These are phyloP conservation scores for Neolamprologus sp. DNA, from an alignment of 2,113 vertebrate species.

Conservation along the genomic window DNA sequence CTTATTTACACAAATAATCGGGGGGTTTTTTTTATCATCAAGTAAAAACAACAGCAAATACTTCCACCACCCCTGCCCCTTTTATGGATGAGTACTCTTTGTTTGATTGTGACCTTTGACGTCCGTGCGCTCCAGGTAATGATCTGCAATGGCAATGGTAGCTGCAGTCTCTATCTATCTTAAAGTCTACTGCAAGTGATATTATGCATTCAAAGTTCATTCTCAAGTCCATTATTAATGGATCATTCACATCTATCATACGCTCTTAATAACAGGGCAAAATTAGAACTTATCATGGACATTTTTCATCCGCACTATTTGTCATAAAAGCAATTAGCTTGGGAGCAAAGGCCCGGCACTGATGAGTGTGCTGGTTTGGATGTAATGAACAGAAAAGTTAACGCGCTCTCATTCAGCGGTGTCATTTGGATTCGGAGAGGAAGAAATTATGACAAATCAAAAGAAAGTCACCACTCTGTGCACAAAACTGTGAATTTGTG, in stretches of 20 bases:
- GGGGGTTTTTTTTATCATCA: neutral
- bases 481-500: neutral
- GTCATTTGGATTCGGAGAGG: neutral
- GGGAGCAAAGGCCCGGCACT: neutral
- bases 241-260: conserved; percentile 45
- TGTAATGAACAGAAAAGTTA: conserved; percentile 8
- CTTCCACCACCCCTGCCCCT: neutral
- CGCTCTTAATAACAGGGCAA: conserved; percentile 51
- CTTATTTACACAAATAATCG: neutral
- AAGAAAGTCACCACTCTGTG: neutral
- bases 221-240: conserved; percentile 49
- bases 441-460: neutral
- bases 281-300: conserved; percentile 42
- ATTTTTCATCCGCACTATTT: conserved; percentile 26
- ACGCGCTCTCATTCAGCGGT: neutral
- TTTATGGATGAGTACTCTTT: neutral
- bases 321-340: conserved; percentile 25
- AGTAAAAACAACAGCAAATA: neutral
- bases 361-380: conserved; percentile 4
- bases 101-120: conserved; percentile 17
- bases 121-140: neutral
- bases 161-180: conserved; percentile 35
- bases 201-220: conserved; percentile 56
- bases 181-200: conserved; percentile 46
- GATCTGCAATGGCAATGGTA: neutral